Conservation (phyloP, 2,113 vertebrate genomes). For the Chloropsis cyanopogon region DNA sequence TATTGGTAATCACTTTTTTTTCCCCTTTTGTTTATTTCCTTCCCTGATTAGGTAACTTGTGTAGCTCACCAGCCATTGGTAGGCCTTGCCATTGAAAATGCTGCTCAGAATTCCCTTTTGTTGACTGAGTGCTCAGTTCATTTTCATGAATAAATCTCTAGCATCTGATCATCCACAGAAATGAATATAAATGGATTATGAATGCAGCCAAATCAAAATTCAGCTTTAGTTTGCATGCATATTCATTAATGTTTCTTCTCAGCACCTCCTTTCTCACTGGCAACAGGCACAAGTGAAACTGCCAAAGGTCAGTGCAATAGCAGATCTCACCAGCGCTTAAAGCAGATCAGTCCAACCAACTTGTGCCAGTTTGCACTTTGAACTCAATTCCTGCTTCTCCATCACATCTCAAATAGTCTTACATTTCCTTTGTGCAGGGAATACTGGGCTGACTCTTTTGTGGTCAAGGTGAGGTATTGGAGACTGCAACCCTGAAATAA, state of each 20-base stretch:
- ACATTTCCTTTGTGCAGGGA: background rate
- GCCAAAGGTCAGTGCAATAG: background rate
- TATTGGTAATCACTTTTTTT: background rate
- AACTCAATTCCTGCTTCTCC: background rate
- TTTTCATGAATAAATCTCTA: conserved; percentile 20
- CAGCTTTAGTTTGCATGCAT: background rate
- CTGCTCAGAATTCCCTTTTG: conserved; percentile 19
- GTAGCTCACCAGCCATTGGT: background rate
- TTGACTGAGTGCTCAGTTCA: background rate
- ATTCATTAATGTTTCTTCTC: background rate
- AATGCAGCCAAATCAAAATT: conserved; percentile 46
- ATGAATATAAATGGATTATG: conserved; percentile 23
- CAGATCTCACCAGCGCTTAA: background rate
- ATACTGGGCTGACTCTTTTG: background rate
- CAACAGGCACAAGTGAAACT: background rate
- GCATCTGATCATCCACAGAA: conserved; percentile 26
- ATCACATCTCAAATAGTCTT: background rate
- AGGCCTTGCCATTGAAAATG: background rate
- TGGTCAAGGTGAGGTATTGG: background rate
- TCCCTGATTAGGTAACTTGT: background rate
- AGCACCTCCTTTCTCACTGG: background rate
- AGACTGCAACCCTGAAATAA: background rate
- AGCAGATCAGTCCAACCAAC: background rate
- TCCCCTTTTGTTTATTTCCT: background rate
- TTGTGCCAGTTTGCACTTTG: background rate